phyloP scores from a whole-genome alignment of 2,113 vertebrate species.

The Vidua macroura region DNA sequence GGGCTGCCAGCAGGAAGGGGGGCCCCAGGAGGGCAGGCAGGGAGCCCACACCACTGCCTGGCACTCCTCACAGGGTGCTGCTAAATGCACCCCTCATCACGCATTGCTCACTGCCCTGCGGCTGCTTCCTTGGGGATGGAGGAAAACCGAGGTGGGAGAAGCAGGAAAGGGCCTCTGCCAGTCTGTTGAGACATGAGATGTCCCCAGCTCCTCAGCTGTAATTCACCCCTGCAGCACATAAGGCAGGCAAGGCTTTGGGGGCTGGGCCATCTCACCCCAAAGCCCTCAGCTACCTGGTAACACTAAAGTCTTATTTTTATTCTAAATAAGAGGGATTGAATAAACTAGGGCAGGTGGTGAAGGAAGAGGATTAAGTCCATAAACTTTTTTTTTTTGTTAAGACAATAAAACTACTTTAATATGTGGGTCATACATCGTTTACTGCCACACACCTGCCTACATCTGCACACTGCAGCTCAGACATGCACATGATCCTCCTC shows the following conservation, averaged over 20 bases:
- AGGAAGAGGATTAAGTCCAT: not conserved
- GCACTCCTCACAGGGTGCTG: not conserved
- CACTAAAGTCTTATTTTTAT: not conserved
- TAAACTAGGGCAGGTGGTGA: not conserved
- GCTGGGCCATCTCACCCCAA: not conserved
- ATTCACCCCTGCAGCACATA: not conserved
- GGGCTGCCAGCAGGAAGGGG: not conserved
- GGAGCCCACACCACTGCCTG: not conserved
- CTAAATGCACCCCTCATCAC: accelerated
- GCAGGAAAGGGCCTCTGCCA: not conserved
- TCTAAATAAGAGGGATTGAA: not conserved
- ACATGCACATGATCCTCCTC: not conserved
- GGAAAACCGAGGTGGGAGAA: not conserved
- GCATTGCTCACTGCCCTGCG: accelerated
- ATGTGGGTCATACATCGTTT: not conserved
- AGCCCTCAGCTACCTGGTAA: not conserved
- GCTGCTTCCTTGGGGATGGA: not conserved
- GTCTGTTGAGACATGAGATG: not conserved
- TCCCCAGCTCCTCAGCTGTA: not conserved
- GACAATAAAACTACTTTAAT: not conserved
- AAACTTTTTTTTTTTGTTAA: not conserved
- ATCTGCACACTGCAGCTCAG: not conserved
- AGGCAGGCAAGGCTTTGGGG: not conserved
- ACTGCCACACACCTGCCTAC: not conserved
- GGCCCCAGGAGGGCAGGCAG: not conserved